These are phyloP conservation scores for Haliclystus octoradiatus DNA, from an alignment of 30 jellyfish, hydroid and myxozoan genomes.

Conservation along the genomic window DNA sequence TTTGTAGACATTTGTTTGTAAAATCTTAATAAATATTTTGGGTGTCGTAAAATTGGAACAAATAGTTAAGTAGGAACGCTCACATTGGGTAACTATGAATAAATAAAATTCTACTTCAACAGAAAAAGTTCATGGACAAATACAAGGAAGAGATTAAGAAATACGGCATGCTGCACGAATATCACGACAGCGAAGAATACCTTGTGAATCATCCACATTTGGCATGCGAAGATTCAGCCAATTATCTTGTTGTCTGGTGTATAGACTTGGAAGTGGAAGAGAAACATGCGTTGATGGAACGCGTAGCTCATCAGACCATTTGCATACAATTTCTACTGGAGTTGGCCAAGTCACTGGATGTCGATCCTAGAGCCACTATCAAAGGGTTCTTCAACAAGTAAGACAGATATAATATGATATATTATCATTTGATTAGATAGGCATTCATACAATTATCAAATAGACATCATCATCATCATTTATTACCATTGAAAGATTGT, in stretches of 20 bases:
- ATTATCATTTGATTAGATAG: neutral
- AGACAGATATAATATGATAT: too few species aligned
- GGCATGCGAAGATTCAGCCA: slow-evolving; percentile 95
- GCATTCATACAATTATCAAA: too few species aligned
- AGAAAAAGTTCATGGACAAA: slow-evolving; percentile 88
- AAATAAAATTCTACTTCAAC: neutral
- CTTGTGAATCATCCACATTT: slow-evolving; percentile 57
- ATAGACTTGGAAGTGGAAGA: slow-evolving; percentile 97
- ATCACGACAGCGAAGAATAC: slow-evolving; percentile 74
- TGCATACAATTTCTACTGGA: slow-evolving; percentile 97
- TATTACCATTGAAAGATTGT: too few species aligned
- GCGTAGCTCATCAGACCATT: slow-evolving; percentile 99
- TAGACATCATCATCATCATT: too few species aligned
- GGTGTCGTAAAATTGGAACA: too few species aligned
- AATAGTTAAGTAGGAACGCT: neutral
- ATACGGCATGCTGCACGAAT: slow-evolving; percentile 95
- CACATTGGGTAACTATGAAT: neutral
- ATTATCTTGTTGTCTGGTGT: slow-evolving; percentile 94
- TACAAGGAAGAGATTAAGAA: slow-evolving; percentile 76
- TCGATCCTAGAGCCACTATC: slow-evolving; percentile 72
- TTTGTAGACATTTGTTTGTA: too few species aligned
- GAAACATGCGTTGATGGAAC: slow-evolving; percentile 98
- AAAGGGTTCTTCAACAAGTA: slow-evolving; percentile 83
- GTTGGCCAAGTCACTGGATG: slow-evolving; percentile 77
- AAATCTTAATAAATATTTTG: too few species aligned